These are phyloP conservation scores for Embiotoca jacksoni DNA, from an alignment of 2,113 vertebrate species.

Conservation along the genomic window DNA sequence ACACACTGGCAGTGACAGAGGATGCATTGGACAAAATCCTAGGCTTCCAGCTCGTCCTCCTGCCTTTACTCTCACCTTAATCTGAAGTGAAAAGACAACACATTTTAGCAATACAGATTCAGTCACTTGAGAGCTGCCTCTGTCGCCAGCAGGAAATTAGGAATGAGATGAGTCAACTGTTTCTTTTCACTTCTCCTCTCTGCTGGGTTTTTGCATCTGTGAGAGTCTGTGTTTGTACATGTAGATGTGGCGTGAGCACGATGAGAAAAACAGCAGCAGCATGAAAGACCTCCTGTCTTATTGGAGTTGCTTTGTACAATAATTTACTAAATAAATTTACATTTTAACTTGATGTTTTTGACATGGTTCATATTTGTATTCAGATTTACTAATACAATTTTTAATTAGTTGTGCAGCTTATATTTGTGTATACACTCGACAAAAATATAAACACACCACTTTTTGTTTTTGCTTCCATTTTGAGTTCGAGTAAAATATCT, in stretches of 20 bases:
- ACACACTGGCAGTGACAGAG: constrained; percentile 47
- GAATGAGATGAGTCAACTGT: constrained; percentile 64
- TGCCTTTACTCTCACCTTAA: constrained; percentile 56
- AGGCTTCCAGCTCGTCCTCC: constrained; percentile 25
- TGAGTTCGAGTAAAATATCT: no score
- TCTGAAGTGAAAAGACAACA: constrained; percentile 68
- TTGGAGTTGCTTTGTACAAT: neutral
- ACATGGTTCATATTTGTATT: no score
- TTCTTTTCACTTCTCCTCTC: constrained; percentile 42
- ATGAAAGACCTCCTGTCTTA: neutral
- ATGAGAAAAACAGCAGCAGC: constrained; percentile 5
- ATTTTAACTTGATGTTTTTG: neutral
- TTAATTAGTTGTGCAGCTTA: no score
- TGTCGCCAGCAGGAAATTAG: constrained; percentile 56
- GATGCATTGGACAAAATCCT: constrained; percentile 47
- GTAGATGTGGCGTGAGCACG: constrained; percentile 20
- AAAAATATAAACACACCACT: no score
- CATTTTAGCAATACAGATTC: constrained; percentile 42
- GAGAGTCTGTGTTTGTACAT: constrained; percentile 30
- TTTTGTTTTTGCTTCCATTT: no score
- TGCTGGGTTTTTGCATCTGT: constrained; percentile 37
- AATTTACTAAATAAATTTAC: neutral
- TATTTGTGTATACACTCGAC: no score
- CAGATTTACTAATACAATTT: no score
- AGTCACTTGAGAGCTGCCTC: constrained; percentile 49